A percentile compares a stretch with the other conserved stretches of the same genome.
Evolutionary conservation across 1,140 invertebrate genomes (phyloP).

Genomic region (Drosophila littoralis): DNA sequence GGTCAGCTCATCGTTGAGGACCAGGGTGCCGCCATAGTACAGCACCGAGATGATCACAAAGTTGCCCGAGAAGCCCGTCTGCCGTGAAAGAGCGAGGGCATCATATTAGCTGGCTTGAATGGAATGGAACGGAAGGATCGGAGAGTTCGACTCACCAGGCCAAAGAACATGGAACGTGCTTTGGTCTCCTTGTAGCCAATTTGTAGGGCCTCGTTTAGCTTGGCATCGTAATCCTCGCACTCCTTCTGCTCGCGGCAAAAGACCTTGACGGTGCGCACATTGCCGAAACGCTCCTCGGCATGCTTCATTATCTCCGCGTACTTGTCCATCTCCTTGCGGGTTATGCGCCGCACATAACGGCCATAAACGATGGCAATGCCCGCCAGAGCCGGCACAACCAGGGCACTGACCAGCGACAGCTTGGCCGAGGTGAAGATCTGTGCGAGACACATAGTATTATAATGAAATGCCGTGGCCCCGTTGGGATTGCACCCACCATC

Average conservation of each 20-base stretch:
- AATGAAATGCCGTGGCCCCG: no score
- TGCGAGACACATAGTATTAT: conserved; percentile 61
- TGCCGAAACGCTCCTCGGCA: conserved; percentile 96
- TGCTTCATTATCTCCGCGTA: conserved; percentile 93
- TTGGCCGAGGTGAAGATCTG: conserved; percentile 95
- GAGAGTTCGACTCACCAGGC: conserved; percentile 87
- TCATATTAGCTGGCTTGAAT: background rate
- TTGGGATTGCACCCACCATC: conserved; percentile 89
- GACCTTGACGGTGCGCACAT: conserved; percentile 96
- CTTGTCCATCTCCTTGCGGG: conserved; percentile 92
- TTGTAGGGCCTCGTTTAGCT: conserved; percentile 90
- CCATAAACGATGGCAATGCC: conserved; percentile 95
- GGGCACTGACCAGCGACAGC: conserved; percentile 92
- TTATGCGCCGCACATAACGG: conserved; percentile 93
- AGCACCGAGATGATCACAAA: conserved; percentile 95
- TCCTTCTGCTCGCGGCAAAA: conserved; percentile 95
- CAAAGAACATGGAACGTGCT: conserved; percentile 95
- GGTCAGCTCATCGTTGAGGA: conserved; percentile 91
- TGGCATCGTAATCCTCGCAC: conserved; percentile 88
- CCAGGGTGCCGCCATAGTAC: conserved; percentile 96
- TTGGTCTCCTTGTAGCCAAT: conserved; percentile 95
- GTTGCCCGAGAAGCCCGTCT: conserved; percentile 97
- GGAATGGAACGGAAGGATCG: no score
- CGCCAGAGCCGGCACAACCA: conserved; percentile 95
- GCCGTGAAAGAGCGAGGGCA: conserved; percentile 48